Conservation (phyloP, 2,113 vertebrate genomes). For the Cervus canadensis region DNA sequence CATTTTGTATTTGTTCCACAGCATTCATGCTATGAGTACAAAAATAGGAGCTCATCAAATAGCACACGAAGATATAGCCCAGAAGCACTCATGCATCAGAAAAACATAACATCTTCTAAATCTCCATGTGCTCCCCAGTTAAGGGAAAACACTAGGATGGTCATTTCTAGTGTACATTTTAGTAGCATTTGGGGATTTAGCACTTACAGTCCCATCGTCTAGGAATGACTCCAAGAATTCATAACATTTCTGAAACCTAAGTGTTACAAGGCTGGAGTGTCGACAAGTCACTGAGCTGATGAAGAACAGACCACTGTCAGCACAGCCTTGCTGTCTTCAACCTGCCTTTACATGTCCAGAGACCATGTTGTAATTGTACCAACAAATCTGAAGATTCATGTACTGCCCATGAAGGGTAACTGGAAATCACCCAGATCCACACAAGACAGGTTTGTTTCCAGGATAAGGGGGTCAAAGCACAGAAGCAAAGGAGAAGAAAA, state of each 20-base stretch:
- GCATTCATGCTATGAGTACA: neutral
- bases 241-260: neutral
- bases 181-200: neutral
- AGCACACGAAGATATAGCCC: neutral
- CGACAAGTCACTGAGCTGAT: neutral
- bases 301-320: neutral
- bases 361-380: neutral
- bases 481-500: neutral
- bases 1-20: neutral
- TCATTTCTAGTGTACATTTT: neutral
- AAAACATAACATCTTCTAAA: neutral
- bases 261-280: neutral
- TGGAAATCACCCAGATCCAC: neutral
- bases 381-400: neutral
- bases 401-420: neutral
- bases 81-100: neutral
- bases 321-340: neutral
- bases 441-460: neutral
- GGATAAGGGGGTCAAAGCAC: neutral
- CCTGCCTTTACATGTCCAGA: neutral
- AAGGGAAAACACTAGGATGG: neutral
- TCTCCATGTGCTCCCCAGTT: neutral
- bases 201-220: neutral
- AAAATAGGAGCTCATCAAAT: neutral
- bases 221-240: neutral